These are phyloP conservation scores for Latrodectus geometricus DNA, from an alignment of 1,140 invertebrate genomes.

Conservation along the genomic window DNA sequence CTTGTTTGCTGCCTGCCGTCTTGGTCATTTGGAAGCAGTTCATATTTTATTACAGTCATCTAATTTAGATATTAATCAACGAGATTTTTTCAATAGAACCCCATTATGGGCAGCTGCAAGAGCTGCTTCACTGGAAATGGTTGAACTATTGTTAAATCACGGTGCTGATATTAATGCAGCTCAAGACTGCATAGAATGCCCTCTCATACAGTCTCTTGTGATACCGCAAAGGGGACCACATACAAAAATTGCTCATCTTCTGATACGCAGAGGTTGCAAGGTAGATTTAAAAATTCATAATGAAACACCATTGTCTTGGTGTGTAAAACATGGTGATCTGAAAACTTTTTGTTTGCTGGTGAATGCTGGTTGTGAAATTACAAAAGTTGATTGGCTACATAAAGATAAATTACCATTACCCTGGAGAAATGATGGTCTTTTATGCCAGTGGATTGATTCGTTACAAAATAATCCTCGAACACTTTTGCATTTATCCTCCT, in stretches of 20 bases:
- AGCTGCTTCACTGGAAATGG: slow-evolving; percentile 45
- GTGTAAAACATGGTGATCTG: slow-evolving; percentile 24
- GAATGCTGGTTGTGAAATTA: slow-evolving; percentile 29
- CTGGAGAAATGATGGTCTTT: slow-evolving; percentile 20
- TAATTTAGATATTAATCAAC: slow-evolving; percentile 63
- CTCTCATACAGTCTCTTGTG: slow-evolving; percentile 35
- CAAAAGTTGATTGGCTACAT: not conserved
- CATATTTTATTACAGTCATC: slow-evolving; percentile 61
- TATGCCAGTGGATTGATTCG: slow-evolving; percentile 24
- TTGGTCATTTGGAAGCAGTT: slow-evolving; percentile 64
- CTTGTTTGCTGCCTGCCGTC: slow-evolving; percentile 65
- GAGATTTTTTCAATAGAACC: slow-evolving; percentile 62
- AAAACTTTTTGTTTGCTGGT: slow-evolving; percentile 42
- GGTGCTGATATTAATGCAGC: slow-evolving; percentile 45
- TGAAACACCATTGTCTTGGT: slow-evolving; percentile 37
- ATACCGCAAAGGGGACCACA: slow-evolving; percentile 5
- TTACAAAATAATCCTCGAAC: slow-evolving; percentile 28
- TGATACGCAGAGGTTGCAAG: slow-evolving; percentile 53
- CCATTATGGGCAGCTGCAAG: slow-evolving; percentile 64
- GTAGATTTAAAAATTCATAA: slow-evolving; percentile 28
- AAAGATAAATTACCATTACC: slow-evolving; percentile 3
- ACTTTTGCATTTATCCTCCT: slow-evolving; percentile 4
- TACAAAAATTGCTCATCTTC: slow-evolving; percentile 40
- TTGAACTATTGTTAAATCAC: slow-evolving; percentile 54
- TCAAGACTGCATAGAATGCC: slow-evolving; percentile 48